Evolutionary conservation across 2,797 vertebrate genomes (phyloP).

Genomic region (Anas acuta): DNA sequence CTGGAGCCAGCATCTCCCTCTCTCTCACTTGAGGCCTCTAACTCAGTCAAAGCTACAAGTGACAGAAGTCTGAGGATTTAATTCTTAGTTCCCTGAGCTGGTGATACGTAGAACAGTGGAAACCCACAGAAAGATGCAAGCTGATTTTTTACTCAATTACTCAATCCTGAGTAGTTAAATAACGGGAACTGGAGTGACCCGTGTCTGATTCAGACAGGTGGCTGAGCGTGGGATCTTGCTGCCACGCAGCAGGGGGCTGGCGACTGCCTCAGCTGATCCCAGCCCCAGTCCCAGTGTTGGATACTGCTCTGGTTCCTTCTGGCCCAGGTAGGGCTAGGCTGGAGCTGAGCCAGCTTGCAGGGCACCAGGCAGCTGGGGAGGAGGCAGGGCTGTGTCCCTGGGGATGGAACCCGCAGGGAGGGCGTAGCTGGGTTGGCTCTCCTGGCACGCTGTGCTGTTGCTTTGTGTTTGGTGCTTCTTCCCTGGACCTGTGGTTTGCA

Average conservation of each 20-base stretch:
- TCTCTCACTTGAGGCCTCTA: not conserved
- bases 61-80: not conserved
- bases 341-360: rapidly evolving
- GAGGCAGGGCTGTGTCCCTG: not conserved
- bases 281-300: not conserved
- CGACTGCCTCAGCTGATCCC: not conserved
- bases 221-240: not conserved
- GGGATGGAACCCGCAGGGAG: not conserved
- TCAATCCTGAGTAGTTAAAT: not conserved
- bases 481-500: not conserved
- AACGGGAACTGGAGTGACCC: too few relatives aligned
- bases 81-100: not conserved
- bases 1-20: not conserved
- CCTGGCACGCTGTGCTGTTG: not conserved
- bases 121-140: not conserved
- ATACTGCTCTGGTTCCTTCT: not conserved
- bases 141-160: not conserved
- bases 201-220: not conserved
- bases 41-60: not conserved
- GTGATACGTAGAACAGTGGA: not conserved
- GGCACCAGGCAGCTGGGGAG: not conserved
- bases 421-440: not conserved
- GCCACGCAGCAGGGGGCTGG: not conserved
- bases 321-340: not conserved
- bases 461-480: not conserved